Evolutionary conservation across 2,888 invertebrate genomes (phyloP), one percentile per base, ranked within the genome.

Genomic region (Rambutsinella grinnellia): DNA sequence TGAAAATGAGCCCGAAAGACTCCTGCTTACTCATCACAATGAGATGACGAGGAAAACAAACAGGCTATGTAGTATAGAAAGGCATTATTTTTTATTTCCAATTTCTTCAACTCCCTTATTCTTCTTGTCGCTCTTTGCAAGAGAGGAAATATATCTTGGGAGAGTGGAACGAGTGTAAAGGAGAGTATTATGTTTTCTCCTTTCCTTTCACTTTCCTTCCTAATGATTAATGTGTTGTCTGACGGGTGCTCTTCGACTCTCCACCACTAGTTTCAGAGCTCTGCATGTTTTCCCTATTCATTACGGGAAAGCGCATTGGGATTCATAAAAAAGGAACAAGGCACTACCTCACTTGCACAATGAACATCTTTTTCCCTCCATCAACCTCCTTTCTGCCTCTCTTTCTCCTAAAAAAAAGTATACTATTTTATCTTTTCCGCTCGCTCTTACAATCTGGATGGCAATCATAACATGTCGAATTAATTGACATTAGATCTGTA

Each of bases 201-300:
- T 46, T 28, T 15, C n/a, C 19, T 54, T 54, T 19, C 54, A 17
- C 21, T 54, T 54, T 54, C 36, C 36, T 36, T 26, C n/a, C 28
- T 5, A 26, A 72, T 72, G 71, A 72, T 72, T 72, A 72, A 72
- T 72, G 71, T 58, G 19, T 65, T 72, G 62, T 61, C 60, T 69
- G 69, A 44, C 53, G 51, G 28, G 24, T 24, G 28, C 61, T 69
- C 47, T 28, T 67, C 57, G 28, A 47, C 53, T 44, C 46, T 23
- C 15, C 36, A 36, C 58, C 13, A 17, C 21, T 26, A 36, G n/a
- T 61, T n/a, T 61, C 28, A 8, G 23, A n/a, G 21, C 24, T 23
- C 26, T 36, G 21, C 61, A 23, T 46, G n/a, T 27, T 24, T 61
- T 47, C 24, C 47, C 17, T 17, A 28, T 60, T 36, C 47, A 17